Evolutionary conservation across 2,888 invertebrate species (phyloP).

Genomic region (Cyaniris semiargus): DNA sequence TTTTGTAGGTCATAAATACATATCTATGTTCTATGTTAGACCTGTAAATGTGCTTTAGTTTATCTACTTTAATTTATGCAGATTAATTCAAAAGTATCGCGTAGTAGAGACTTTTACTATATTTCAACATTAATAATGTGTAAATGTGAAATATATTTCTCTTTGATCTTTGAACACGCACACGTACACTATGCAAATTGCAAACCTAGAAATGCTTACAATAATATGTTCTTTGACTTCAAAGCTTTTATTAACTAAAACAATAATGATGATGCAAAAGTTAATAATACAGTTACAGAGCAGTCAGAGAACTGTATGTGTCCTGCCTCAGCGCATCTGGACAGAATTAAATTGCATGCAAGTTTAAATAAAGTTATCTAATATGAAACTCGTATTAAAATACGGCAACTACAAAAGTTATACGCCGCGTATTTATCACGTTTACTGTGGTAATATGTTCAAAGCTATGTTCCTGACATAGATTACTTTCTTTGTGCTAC

Average conservation of each 20-base stretch:
- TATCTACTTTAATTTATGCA: neutral
- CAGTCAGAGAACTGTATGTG: neutral
- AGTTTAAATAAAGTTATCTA: constrained; percentile 46
- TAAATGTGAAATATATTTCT: neutral
- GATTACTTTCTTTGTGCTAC: constrained; percentile 64
- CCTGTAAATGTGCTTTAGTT: neutral
- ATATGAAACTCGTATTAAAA: constrained; percentile 54
- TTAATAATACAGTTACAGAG: neutral
- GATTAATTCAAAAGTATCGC: neutral
- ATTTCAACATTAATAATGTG: neutral
- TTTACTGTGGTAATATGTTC: constrained; percentile 66
- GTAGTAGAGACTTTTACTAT: too few species aligned
- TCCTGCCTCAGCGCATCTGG: constrained; percentile 1
- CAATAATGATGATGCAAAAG: neutral
- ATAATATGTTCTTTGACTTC: neutral
- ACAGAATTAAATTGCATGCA: constrained; percentile 36
- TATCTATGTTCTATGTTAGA: constrained; percentile 56
- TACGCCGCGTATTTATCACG: constrained; percentile 64
- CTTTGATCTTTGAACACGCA: neutral
- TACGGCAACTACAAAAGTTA: constrained; percentile 61
- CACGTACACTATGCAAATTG: too few species aligned
- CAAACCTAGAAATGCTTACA: neutral
- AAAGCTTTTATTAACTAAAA: neutral
- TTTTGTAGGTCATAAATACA: constrained; percentile 64
- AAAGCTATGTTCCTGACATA: constrained; percentile 68